Evolutionary conservation across 2,797 vertebrate species (phyloP).

Genomic region (Poeciliopsis paucimaculata): DNA sequence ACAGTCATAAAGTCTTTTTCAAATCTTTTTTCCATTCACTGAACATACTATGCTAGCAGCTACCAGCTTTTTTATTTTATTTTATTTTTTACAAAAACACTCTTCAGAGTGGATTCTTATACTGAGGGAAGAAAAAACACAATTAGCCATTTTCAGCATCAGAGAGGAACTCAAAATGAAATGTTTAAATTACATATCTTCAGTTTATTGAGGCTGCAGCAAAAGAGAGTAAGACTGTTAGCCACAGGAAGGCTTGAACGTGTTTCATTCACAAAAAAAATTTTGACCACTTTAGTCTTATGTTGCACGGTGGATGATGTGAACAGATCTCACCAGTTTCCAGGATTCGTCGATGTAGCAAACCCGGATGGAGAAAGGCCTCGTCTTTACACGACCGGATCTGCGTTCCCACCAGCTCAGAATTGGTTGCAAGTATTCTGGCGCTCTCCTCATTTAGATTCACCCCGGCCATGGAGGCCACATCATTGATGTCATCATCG

Average conservation of each 20-base stretch:
- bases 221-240: background rate
- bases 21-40: background rate
- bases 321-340: constrained; percentile 81
- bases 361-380: constrained; percentile 85
- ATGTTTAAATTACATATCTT: background rate
- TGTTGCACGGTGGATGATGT: background rate
- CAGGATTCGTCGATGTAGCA: constrained; percentile 86
- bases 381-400: constrained; percentile 90
- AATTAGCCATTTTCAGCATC: background rate
- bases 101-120: background rate
- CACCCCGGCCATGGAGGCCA: constrained; percentile 89
- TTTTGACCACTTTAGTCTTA: background rate
- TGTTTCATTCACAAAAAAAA: background rate
- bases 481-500: constrained; percentile 91
- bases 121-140: background rate
- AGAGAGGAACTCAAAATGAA: background rate
- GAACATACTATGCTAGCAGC: background rate
- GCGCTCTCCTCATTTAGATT: constrained; percentile 90
- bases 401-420: constrained; percentile 87
- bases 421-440: constrained; percentile 87
- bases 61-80: no score
- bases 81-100: background rate
- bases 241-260: background rate
- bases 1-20: background rate
- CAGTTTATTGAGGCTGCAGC: background rate